A percentile compares a stretch with the other conserved stretches of the same genome.
phyloP scores from a whole-genome alignment of 2,888 invertebrate genomes.

The Campaea margaritaria region DNA sequence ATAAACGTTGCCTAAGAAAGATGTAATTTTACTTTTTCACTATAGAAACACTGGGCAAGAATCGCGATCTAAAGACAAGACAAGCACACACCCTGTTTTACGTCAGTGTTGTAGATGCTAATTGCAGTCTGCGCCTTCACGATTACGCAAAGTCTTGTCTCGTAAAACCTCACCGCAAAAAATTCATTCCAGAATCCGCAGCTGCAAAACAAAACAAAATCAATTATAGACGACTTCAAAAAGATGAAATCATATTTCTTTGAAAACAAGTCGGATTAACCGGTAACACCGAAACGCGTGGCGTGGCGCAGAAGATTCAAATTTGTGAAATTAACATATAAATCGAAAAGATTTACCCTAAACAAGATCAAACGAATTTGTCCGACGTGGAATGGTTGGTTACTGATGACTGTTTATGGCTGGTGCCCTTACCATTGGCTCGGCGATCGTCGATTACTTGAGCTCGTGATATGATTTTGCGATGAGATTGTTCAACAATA shows the following conservation, averaged over 20 bases:
- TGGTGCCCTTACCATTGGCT: conserved; percentile 29
- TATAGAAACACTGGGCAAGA: too few relatives aligned
- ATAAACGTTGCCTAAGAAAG: too few relatives aligned
- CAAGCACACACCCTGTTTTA: too few relatives aligned
- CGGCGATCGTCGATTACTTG: conserved; percentile 21
- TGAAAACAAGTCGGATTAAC: conserved; percentile 68
- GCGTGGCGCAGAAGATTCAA: conserved; percentile 75
- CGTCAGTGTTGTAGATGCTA: too few relatives aligned
- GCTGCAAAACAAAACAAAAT: conserved; percentile 43
- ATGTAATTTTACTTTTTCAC: too few relatives aligned
- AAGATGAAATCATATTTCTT: conserved; percentile 58
- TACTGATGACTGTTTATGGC: conserved; percentile 75
- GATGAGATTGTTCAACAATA: conserved; percentile 20
- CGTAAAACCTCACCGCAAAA: conserved; percentile 10
- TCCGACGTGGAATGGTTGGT: conserved; percentile 67
- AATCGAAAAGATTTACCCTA: conserved; percentile 83
- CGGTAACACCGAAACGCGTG: conserved; percentile 66
- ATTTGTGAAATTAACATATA: conserved; percentile 82
- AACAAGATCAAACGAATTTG: conserved; percentile 83
- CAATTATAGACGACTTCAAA: conserved; percentile 50
- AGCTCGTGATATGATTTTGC: conserved; percentile 25
- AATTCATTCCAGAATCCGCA: conserved; percentile 25
- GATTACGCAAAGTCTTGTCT: too few relatives aligned
- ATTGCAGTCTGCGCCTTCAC: too few relatives aligned
- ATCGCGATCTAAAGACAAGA: too few relatives aligned